Evolutionary conservation across 1,140 invertebrate species (phyloP), one percentile per base, ranked within the genome.

Genomic region (Zelostemma sp.): DNA sequence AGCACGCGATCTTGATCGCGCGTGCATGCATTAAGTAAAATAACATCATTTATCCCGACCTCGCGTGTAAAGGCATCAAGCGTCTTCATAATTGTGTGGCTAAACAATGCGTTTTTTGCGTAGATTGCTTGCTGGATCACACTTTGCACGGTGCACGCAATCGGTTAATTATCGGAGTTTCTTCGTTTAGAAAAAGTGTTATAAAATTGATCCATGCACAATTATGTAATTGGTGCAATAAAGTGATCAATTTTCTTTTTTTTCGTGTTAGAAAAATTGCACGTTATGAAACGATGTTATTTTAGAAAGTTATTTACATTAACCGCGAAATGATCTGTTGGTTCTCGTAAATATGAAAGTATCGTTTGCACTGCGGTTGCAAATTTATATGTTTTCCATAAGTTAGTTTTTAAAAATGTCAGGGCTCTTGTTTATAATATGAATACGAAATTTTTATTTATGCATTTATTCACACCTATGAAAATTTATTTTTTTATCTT

Each of bases 101-200:
- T 38, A 38, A 38, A 38, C 12, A 38, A n/a, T 14, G 35, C 11
- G n/a, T 38, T 38, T 43, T 43, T 43, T 18, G 17, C 41, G 41
- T 12, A 5, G 16, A 16, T 43, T 43, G 4, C 1, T 11, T 17
- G 17, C 3, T 8, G 17, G 17, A 16, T 17, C 41, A 43, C 41
- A 17, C 41, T 43, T 43, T 43, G 41, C 41, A 43, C 41, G 41
- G 4, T 16, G 41, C 41, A 18, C 17, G 41, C 17, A 15, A 43
- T 43, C 12, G 41, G 41, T 5, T 18, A 16, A 43, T 43, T 43
- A 43, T 43, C 41, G 16, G 11, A n/a, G 41, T 18, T 16, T 43
- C 1, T 17, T 43, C 41, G 17, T 6, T 43, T 43, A 43, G 41
- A 12, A 43, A 43, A 43, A 43, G 14, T 17, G 41, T 14, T 1